Evolutionary conservation across 1,140 invertebrate genomes (phyloP).

Genomic region (Hylaeus anthracinus): DNA sequence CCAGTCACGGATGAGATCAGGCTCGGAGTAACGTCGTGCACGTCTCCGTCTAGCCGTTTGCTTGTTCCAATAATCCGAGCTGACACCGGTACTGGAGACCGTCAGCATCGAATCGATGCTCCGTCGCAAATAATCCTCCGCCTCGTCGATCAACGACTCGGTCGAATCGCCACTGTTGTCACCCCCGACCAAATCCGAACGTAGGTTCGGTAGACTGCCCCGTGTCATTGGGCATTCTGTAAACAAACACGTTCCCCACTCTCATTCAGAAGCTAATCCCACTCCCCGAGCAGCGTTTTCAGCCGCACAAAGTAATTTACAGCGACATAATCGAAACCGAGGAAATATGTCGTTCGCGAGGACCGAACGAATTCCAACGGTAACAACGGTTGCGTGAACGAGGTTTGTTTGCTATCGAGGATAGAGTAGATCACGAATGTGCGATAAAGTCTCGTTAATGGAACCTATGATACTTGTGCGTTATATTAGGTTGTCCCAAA

Average conservation of each 20-base stretch:
- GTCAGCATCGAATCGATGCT: slow-evolving; percentile 86
- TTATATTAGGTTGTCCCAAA: too few relatives aligned
- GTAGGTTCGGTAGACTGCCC: slow-evolving; percentile 87
- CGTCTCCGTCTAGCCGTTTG: slow-evolving; percentile 70
- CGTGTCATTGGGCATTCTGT: slow-evolving; percentile 78
- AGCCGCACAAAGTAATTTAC: not conserved
- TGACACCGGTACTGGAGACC: slow-evolving; percentile 72
- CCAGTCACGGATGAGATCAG: slow-evolving; percentile 78
- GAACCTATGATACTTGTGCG: too few relatives aligned
- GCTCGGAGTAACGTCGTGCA: slow-evolving; percentile 75
- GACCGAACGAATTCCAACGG: not conserved
- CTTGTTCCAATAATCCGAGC: slow-evolving; percentile 67
- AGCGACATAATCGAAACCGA: too few relatives aligned
- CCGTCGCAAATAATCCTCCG: slow-evolving; percentile 86
- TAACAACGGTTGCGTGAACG: too few relatives aligned
- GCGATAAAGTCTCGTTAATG: not conserved
- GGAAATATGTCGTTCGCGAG: too few relatives aligned
- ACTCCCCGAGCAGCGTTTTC: not conserved
- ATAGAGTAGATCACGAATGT: not conserved
- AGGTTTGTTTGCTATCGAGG: too few relatives aligned
- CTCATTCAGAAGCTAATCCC: not conserved
- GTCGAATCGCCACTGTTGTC: slow-evolving; percentile 87
- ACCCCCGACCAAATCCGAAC: slow-evolving; percentile 78
- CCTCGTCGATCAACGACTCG: slow-evolving; percentile 87
- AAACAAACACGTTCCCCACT: slow-evolving; percentile 12